Percentiles rank a stretch among this genome's conserved stretches.
Evolutionary conservation across 2,797 vertebrate species (phyloP).

Genomic region (Pseudochirops cupreus): DNA sequence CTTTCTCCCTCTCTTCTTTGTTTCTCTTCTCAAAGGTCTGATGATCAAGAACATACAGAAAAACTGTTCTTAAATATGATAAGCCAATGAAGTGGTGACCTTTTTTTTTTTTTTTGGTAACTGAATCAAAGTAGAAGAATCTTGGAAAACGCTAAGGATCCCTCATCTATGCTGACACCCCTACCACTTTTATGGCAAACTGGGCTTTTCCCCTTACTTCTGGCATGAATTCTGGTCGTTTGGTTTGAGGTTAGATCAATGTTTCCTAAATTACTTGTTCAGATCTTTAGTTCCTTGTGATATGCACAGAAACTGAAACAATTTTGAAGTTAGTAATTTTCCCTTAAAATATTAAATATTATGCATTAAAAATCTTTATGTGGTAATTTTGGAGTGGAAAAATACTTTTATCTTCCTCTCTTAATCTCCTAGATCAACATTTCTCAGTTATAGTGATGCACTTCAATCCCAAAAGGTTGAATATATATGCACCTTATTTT

Average conservation of each 20-base stretch:
- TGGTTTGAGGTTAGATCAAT: background rate
- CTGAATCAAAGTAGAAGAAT: background rate
- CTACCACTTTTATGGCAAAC: background rate
- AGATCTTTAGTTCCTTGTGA: background rate
- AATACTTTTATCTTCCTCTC: background rate
- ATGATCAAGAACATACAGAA: background rate
- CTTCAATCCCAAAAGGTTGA: background rate
- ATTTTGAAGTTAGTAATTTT: background rate
- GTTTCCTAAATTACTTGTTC: background rate
- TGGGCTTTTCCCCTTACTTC: background rate
- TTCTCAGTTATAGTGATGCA: background rate
- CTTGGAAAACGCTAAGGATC: background rate
- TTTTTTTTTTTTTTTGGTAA: background rate
- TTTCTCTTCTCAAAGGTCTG: background rate
- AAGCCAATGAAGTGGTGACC: background rate
- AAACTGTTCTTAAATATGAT: background rate
- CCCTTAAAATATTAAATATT: background rate
- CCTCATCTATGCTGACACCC: background rate
- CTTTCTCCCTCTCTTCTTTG: background rate
- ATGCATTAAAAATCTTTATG: background rate
- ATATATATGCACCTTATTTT: background rate
- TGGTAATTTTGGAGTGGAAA: background rate
- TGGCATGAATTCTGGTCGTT: background rate
- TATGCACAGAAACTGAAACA: background rate
- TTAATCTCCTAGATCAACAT: background rate